A percentile compares a stretch with the other conserved stretches of the same genome.
Conservation (phyloP, 2,113 vertebrate species). For the Rhea americana region DNA sequence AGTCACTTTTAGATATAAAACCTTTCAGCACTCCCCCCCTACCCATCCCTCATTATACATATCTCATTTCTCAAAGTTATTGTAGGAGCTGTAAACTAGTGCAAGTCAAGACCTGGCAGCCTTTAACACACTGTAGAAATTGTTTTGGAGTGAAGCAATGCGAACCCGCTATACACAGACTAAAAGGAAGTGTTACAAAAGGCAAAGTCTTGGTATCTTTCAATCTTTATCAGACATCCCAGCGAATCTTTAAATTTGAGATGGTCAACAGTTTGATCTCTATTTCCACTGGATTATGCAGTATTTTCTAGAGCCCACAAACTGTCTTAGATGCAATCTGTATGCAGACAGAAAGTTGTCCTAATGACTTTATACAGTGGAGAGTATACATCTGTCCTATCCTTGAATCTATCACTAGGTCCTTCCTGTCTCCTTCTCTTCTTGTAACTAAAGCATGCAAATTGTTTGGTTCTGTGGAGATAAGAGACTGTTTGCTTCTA, state of each 20-base stretch:
- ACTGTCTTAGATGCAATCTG: neutral
- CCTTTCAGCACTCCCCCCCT: neutral
- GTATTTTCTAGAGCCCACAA: neutral
- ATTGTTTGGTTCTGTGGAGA: neutral
- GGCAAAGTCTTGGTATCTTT: neutral
- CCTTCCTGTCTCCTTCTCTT: neutral
- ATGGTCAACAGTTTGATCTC: neutral
- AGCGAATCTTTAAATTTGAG: neutral
- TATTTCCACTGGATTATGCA: neutral
- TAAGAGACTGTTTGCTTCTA: neutral
- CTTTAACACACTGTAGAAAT: neutral
- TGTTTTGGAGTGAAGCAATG: neutral
- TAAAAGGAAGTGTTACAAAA: neutral
- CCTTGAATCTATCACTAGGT: neutral
- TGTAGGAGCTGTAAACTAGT: neutral
- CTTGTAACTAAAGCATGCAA: neutral
- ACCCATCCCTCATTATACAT: rapidly evolving
- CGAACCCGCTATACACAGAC: neutral
- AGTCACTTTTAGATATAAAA: neutral
- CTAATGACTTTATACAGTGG: neutral
- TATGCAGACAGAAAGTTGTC: neutral
- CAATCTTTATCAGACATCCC: neutral
- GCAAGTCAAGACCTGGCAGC: neutral
- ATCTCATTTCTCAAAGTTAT: neutral
- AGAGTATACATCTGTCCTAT: neutral